phyloP scores from a whole-genome alignment of 2,888 invertebrate species.

The Drosophila lacicola region DNA sequence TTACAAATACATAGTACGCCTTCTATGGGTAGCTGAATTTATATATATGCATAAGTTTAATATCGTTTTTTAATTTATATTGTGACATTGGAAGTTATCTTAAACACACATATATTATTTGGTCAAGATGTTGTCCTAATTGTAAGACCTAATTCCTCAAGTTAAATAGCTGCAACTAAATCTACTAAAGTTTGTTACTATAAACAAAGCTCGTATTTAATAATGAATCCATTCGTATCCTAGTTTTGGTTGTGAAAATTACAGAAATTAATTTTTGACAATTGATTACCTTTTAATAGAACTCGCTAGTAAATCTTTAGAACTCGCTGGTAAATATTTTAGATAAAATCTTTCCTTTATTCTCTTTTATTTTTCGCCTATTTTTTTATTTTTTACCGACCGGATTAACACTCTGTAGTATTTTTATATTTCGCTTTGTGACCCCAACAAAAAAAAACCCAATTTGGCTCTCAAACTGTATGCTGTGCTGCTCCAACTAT shows the following conservation, averaged over 20 bases:
- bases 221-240: too few relatives aligned
- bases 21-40: constrained; percentile 42
- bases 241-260: too few relatives aligned
- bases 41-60: constrained; percentile 29
- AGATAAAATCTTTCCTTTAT: not conserved
- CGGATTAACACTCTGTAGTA: too few relatives aligned
- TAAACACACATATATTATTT: constrained; percentile 5
- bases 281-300: too few relatives aligned
- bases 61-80: constrained; percentile 10
- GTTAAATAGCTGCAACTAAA: not conserved
- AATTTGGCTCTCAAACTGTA: constrained; percentile 19
- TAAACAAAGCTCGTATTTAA: not conserved
- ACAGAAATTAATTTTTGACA: not conserved
- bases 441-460: not conserved
- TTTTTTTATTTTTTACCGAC: not conserved
- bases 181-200: not conserved
- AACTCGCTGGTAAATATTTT: too few relatives aligned
- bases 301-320: too few relatives aligned
- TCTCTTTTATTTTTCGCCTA: not conserved
- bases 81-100: constrained; percentile 27
- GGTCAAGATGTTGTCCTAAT: constrained; percentile 13
- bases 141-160: constrained; percentile 5
- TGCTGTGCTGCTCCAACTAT: constrained; percentile 37
- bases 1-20: constrained; percentile 51
- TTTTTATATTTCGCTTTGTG: not conserved